phyloP scores from a whole-genome alignment of 2,797 vertebrate species.

The Threskiornis aethiopicus region DNA sequence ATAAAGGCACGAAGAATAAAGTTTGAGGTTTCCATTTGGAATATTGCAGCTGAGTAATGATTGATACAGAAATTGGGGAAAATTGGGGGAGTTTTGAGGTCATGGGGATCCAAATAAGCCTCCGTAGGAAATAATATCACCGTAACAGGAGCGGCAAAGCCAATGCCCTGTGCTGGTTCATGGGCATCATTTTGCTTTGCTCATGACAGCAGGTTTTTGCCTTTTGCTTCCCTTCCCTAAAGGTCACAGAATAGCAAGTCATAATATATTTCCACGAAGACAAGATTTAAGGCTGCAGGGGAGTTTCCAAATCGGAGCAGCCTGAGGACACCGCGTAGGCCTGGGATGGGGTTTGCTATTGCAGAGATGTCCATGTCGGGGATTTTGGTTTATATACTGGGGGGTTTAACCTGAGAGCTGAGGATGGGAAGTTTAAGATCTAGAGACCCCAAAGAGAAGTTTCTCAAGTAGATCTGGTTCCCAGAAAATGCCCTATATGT shows the following conservation, averaged over 20 bases:
- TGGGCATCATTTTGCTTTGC: neutral
- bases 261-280: neutral
- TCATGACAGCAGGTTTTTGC: neutral
- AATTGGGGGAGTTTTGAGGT: neutral
- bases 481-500: neutral
- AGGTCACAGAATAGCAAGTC: neutral
- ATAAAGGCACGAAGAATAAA: neutral
- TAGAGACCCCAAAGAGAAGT: neutral
- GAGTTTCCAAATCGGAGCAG: accelerated
- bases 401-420: neutral
- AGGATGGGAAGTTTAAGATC: neutral
- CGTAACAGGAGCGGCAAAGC: neutral
- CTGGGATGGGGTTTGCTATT: neutral
- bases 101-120: neutral
- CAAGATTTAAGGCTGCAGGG: neutral
- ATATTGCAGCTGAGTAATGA: neutral
- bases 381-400: neutral
- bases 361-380: neutral
- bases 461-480: neutral
- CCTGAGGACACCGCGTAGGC: accelerated
- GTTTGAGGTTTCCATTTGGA: neutral
- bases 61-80: neutral
- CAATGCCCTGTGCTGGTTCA: accelerated
- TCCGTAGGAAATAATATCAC: neutral
- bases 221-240: neutral